Evolutionary conservation across 2,797 vertebrate genomes (phyloP), one percentile per base, ranked within the genome.

Genomic region (Poeciliopsis gracilis): DNA sequence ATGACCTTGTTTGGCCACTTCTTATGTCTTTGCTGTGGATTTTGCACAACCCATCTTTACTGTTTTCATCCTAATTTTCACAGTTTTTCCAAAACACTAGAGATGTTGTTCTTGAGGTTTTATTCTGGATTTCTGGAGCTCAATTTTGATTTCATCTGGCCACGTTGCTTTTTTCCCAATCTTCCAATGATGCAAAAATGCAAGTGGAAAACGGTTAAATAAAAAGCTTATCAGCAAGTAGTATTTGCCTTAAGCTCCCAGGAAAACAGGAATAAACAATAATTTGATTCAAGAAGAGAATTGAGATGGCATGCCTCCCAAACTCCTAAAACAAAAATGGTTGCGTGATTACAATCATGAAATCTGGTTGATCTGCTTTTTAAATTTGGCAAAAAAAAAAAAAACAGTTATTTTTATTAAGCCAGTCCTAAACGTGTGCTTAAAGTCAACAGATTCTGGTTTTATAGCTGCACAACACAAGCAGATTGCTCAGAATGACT

Each of bases 331-430:
- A 77, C 79, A 87, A 84, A 67, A 77, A 71, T 77, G 78, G 89
- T 79, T 76, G 33, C 76, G 86, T 92, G 92, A 94, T 93, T 93
- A 90, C 85, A 89, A 83, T 85, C 86, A 86, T 80, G 79, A 82
- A 77, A 73, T 80, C 88, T 83, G 79, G 87, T 83, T 87, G 88
- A 86, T 89, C 85, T 79, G 33, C 80, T 63, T 86, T 91, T 87
- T 91, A 81, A 80, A 84, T 77, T 75, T 82, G 85, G 80, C 78
- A 82, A 33, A 67, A 72, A 63, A 85, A 38, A 38, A 38, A 38
- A 38, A 38, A 83, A 70, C 57, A 75, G 69, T 2, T 71, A 61
- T 88, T 85, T 55, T 53, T 13, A 76, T 88, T 86, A 90, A 85
- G 78, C 67, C 11, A 5, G 12, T 45, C 41, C 55, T 83, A 85